phyloP scores from a whole-genome alignment of 2,113 vertebrate genomes.

The Glaucomys volans region DNA sequence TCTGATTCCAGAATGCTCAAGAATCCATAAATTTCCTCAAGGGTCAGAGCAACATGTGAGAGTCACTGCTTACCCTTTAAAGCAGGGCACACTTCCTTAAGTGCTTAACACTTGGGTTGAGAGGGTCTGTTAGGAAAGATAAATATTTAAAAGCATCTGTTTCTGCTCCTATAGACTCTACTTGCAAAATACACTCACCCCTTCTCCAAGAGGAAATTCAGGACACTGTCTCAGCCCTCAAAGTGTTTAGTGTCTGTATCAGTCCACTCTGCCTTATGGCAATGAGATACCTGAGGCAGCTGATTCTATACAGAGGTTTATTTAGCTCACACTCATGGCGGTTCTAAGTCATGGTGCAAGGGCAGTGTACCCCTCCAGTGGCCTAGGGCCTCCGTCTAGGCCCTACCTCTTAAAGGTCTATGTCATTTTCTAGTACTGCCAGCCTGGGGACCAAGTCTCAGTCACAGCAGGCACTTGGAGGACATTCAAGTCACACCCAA shows the following conservation, averaged over 20 bases:
- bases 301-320: neutral
- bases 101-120: neutral
- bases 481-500: neutral
- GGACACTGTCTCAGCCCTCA: neutral
- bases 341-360: neutral
- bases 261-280: neutral
- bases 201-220: neutral
- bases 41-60: neutral
- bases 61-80: neutral
- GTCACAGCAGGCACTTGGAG: neutral
- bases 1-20: neutral
- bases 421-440: neutral
- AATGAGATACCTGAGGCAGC: neutral
- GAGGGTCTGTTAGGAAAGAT: neutral
- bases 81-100: neutral
- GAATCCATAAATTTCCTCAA: neutral
- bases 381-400: no score
- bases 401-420: neutral
- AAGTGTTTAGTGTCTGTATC: neutral
- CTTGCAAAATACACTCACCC: neutral
- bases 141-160: neutral
- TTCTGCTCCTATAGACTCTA: neutral
- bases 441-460: neutral
- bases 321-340: neutral
- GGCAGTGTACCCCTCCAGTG: neutral